Conservation (phyloP, 2,888 invertebrate genomes). For the Dorcus parallelipipedus region DNA sequence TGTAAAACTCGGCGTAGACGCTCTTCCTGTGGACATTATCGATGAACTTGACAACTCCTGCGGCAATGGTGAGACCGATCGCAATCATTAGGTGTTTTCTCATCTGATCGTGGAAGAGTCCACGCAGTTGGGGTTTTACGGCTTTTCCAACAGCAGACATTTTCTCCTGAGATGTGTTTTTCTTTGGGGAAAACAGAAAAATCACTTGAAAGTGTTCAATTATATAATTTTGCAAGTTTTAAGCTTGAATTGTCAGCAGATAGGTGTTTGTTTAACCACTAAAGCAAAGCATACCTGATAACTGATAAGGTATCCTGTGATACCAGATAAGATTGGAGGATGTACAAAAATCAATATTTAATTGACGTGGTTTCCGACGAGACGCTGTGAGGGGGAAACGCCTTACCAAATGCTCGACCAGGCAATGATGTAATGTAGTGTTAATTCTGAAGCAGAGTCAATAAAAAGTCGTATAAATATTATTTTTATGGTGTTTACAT, state of each 20-base stretch:
- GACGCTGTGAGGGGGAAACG: too few relatives aligned
- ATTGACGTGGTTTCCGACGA: too few relatives aligned
- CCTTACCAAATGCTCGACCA: too few relatives aligned
- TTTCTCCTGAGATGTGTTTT: constrained; percentile 1
- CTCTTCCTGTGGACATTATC: constrained; percentile 53
- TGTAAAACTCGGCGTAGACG: constrained; percentile 66
- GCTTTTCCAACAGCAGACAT: constrained; percentile 37
- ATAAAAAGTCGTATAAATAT: too few relatives aligned
- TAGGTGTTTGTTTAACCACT: constrained; percentile 6
- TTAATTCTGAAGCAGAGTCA: too few relatives aligned
- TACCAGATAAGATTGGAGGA: too few relatives aligned
- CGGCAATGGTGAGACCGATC: constrained; percentile 35
- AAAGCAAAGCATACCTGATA: too few relatives aligned
- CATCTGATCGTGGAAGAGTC: constrained; percentile 59
- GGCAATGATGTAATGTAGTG: too few relatives aligned
- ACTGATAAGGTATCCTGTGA: too few relatives aligned
- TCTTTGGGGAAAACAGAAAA: not conserved
- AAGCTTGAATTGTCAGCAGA: constrained; percentile 6
- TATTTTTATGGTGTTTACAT: too few relatives aligned
- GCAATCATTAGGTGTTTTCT: constrained; percentile 53
- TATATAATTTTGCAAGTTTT: constrained; percentile 3
- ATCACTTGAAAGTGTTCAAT: not conserved
- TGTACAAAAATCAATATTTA: too few relatives aligned
- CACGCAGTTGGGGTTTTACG: constrained; percentile 62
- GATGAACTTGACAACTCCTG: constrained; percentile 48